phyloP scores from a whole-genome alignment of 2,113 vertebrate species.

The Anolis sagrei region DNA sequence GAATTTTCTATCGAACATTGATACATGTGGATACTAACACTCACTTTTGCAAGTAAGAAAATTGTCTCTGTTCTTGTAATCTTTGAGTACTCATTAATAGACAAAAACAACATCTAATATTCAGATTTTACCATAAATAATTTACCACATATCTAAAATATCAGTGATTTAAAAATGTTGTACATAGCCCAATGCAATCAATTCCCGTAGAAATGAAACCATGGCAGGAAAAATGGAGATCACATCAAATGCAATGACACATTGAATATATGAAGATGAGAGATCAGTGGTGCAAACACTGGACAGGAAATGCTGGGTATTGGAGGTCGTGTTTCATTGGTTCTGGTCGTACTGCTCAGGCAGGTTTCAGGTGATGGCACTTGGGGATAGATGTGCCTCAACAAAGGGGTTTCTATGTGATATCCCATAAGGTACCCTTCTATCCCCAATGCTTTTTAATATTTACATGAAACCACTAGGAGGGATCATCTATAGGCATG shows the following conservation, averaged over 20 bases:
- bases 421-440: no score
- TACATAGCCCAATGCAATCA: not conserved
- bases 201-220: conserved; percentile 61
- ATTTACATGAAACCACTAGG: no score
- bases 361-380: no score
- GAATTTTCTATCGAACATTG: conserved; percentile 49
- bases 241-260: conserved; percentile 23
- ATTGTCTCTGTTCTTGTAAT: conserved; percentile 66
- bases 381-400: no score
- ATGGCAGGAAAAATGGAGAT: conserved; percentile 41
- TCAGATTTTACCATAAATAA: conserved; percentile 68
- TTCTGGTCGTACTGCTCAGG: no score
- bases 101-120: conserved; percentile 70
- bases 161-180: not conserved
- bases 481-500: no score
- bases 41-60: conserved; percentile 60
- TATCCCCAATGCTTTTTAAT: no score
- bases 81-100: conserved; percentile 70
- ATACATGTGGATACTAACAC: conserved; percentile 1
- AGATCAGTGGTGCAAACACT: not conserved
- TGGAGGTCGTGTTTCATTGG: no score
- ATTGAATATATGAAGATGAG: not conserved
- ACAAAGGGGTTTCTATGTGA: no score
- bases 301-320: no score
- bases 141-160: conserved; percentile 38